Conservation (phyloP, 1,140 invertebrate species). For the Oreohelix idahoensis region DNA sequence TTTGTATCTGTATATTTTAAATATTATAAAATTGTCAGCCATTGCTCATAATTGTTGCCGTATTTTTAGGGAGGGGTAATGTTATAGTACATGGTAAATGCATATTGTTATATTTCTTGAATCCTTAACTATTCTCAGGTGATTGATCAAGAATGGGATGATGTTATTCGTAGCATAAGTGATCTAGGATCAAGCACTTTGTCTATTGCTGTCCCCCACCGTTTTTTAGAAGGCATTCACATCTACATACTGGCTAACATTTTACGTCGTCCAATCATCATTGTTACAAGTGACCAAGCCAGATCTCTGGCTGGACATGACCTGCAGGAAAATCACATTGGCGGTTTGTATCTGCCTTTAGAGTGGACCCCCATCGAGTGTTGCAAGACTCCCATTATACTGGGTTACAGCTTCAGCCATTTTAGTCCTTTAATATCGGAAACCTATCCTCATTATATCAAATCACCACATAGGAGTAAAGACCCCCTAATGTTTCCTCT, state of each 20-base stretch:
- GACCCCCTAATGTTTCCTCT: constrained; percentile 54
- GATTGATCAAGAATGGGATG: constrained; percentile 57
- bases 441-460: constrained; percentile 21
- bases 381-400: constrained; percentile 74
- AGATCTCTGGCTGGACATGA: constrained; percentile 75
- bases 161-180: constrained; percentile 53
- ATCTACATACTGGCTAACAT: constrained; percentile 88
- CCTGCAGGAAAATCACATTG: constrained; percentile 77
- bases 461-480: background rate
- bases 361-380: constrained; percentile 81
- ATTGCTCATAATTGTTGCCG: too few species aligned
- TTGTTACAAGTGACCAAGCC: constrained; percentile 83
- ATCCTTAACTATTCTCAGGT: constrained; percentile 45
- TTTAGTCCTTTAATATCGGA: constrained; percentile 82
- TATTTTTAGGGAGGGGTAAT: too few species aligned
- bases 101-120: background rate
- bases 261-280: constrained; percentile 85
- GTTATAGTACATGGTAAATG: too few species aligned
- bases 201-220: constrained; percentile 74
- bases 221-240: constrained; percentile 87
- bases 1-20: too few species aligned
- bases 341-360: constrained; percentile 88
- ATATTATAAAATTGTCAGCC: too few species aligned
- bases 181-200: constrained; percentile 25
- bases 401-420: constrained; percentile 89